Percentiles rank a stretch among this genome's conserved stretches.
Evolutionary conservation across 2,797 vertebrate species (phyloP).

Genomic region (Heteromormyrus szaboi): DNA sequence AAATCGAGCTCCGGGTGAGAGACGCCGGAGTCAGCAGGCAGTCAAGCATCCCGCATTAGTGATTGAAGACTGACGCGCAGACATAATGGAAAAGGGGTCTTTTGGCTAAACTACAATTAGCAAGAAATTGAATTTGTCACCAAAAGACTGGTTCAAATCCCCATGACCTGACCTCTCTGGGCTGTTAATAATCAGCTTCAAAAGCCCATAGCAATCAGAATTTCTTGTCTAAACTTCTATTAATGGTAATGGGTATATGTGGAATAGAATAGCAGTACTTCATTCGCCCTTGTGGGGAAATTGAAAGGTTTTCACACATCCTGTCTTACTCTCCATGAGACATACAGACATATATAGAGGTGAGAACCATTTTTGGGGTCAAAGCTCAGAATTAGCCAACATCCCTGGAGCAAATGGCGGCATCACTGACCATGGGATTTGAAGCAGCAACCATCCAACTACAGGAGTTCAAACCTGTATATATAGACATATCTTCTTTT

Average conservation of each 20-base stretch:
- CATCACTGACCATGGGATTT: background rate
- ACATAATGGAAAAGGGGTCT: background rate
- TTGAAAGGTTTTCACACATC: background rate
- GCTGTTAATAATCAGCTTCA: background rate
- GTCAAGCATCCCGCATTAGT: background rate
- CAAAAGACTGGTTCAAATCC: background rate
- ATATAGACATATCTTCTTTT: background rate
- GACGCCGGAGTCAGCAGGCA: background rate
- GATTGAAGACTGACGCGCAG: background rate
- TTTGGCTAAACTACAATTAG: background rate
- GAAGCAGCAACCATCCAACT: background rate
- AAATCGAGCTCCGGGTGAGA: background rate
- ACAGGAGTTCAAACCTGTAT: background rate
- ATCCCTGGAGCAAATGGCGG: background rate
- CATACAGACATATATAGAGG: background rate
- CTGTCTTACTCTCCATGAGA: background rate
- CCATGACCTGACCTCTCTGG: background rate
- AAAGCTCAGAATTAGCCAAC: background rate
- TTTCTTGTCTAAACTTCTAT: background rate
- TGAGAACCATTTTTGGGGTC: background rate
- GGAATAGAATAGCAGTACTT: background rate
- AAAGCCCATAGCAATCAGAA: background rate
- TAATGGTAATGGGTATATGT: background rate
- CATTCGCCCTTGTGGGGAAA: background rate
- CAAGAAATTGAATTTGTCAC: slow-evolving; percentile 2